Evolutionary conservation across 92 coral and sea anemone genomes (phyloP).

Genomic region (Muricea muricata): DNA sequence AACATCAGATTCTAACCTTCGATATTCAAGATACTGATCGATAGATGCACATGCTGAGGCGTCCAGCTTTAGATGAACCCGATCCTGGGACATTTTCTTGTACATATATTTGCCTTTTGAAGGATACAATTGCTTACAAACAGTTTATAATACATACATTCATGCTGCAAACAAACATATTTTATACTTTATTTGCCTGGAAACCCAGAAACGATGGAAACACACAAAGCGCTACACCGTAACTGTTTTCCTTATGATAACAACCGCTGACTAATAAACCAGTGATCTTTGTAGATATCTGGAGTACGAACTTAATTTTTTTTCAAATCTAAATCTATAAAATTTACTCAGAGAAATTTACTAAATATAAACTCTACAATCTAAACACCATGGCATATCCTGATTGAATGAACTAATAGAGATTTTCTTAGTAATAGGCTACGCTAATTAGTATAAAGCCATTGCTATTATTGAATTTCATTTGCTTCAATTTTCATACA

Average conservation of each 20-base stretch:
- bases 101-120: too few species aligned
- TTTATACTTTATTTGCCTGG: not conserved
- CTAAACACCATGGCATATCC: too few species aligned
- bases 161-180: not conserved
- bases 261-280: not conserved
- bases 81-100: slow-evolving; percentile 75
- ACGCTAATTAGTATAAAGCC: too few species aligned
- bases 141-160: not conserved
- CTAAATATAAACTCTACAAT: too few species aligned
- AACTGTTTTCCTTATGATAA: not conserved
- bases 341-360: too few species aligned
- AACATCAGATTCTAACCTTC: slow-evolving; percentile 64
- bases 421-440: too few species aligned
- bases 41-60: slow-evolving; percentile 85
- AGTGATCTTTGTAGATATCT: not conserved
- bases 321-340: too few species aligned
- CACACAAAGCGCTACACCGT: slow-evolving; percentile 4
- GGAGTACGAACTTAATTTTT: too few species aligned
- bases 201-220: not conserved
- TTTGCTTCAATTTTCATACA: too few species aligned
- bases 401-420: too few species aligned
- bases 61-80: slow-evolving; percentile 85
- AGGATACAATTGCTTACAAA: not conserved
- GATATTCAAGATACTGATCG: slow-evolving; percentile 91
- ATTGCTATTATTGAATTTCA: too few species aligned